Evolutionary conservation across 2,888 invertebrate species (phyloP).

Genomic region (Ophion obscuratus): DNA sequence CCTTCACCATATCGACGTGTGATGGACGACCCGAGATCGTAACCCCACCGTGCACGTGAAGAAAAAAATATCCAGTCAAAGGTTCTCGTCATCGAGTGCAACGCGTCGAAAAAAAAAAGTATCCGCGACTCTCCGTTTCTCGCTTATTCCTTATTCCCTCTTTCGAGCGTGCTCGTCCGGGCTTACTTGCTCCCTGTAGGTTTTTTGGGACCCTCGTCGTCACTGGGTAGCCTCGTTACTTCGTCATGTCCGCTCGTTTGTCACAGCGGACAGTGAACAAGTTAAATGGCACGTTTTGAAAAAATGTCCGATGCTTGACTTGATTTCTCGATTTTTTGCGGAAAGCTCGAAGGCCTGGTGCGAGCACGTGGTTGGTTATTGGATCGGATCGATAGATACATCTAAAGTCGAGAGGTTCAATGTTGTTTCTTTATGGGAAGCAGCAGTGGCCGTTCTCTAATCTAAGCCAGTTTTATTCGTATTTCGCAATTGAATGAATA

Average conservation of each 20-base stretch:
- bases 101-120: constrained; percentile 16
- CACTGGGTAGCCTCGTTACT: too few species aligned
- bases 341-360: too few species aligned
- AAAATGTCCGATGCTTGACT: not conserved
- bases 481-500: too few species aligned
- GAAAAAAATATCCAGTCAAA: constrained; percentile 14
- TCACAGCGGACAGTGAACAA: too few species aligned
- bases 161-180: not conserved
- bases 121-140: constrained; percentile 11
- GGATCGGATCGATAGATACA: too few species aligned
- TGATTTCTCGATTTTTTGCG: not conserved
- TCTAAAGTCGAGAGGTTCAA: too few species aligned
- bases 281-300: not conserved
- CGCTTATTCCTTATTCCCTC: constrained; percentile 9
- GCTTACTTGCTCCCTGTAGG: not conserved
- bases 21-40: constrained; percentile 35
- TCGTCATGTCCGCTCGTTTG: not conserved
- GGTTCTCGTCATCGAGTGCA: constrained; percentile 6
- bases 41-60: not conserved
- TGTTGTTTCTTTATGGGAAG: too few species aligned
- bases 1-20: constrained; percentile 51
- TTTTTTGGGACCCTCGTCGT: not conserved
- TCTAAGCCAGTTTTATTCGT: too few species aligned
- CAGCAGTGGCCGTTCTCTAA: too few species aligned
- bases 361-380: too few species aligned